These are phyloP conservation scores for Drosophila subsilvestris DNA, from an alignment of 2,888 invertebrate species.

Conservation along the genomic window DNA sequence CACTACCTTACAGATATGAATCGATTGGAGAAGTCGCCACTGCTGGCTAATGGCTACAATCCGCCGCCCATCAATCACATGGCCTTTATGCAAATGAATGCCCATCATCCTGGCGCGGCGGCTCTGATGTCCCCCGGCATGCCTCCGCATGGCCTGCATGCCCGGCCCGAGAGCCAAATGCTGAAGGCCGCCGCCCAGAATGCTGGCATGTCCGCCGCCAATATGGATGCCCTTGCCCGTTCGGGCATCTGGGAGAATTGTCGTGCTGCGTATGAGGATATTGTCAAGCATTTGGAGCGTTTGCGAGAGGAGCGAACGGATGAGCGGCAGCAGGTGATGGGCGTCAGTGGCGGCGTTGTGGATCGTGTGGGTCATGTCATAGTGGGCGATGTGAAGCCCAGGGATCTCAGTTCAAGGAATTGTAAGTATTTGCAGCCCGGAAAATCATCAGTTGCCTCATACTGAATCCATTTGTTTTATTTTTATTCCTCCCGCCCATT, in stretches of 20 bases:
- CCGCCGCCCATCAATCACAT: slow-evolving; percentile 96
- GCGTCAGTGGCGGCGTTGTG: slow-evolving; percentile 81
- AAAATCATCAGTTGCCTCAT: not conserved
- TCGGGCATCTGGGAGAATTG: slow-evolving; percentile 98
- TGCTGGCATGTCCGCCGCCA: slow-evolving; percentile 87
- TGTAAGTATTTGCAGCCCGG: slow-evolving; percentile 85
- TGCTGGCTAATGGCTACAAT: slow-evolving; percentile 96
- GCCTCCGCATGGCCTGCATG: slow-evolving; percentile 91
- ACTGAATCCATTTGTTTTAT: not conserved
- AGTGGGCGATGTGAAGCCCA: slow-evolving; percentile 90
- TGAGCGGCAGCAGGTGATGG: slow-evolving; percentile 90
- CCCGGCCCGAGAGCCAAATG: slow-evolving; percentile 89
- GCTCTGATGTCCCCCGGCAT: slow-evolving; percentile 93
- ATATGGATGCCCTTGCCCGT: slow-evolving; percentile 95
- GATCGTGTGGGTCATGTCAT: slow-evolving; percentile 75
- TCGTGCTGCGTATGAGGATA: slow-evolving; percentile 96
- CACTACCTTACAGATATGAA: slow-evolving; percentile 89
- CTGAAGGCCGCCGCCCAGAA: slow-evolving; percentile 91
- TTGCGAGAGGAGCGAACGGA: slow-evolving; percentile 95
- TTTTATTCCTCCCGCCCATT: not conserved
- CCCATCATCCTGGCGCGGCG: slow-evolving; percentile 90
- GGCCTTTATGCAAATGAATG: slow-evolving; percentile 96
- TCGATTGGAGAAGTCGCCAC: slow-evolving; percentile 95
- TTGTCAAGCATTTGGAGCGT: slow-evolving; percentile 97
- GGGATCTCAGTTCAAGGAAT: slow-evolving; percentile 94